Percentiles rank a stretch among this genome's conserved stretches.
Evolutionary conservation across 2,113 vertebrate species (phyloP).

Genomic region (Rhadina sibilatrix): DNA sequence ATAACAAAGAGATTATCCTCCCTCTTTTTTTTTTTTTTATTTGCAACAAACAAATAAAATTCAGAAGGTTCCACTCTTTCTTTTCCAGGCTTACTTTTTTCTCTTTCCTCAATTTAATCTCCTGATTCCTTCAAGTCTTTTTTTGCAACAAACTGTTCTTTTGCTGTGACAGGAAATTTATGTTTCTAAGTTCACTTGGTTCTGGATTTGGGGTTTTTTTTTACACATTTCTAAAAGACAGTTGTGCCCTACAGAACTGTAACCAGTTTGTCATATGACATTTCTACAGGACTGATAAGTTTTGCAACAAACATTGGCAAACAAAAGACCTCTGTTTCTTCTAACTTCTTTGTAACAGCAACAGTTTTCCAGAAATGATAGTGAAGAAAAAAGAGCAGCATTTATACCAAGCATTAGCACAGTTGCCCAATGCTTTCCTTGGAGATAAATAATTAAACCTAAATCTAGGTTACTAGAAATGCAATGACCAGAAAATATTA

Average conservation of each 20-base stretch:
- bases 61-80: background rate
- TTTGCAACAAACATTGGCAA: background rate
- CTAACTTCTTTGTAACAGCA: background rate
- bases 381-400: background rate
- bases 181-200: background rate
- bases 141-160: background rate
- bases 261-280: background rate
- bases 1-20: background rate
- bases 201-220: background rate
- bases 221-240: background rate
- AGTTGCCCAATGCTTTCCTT: background rate
- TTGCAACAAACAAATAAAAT: background rate
- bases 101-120: background rate
- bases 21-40: background rate
- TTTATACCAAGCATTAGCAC: background rate
- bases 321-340: background rate
- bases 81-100: background rate
- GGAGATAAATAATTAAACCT: conserved; percentile 69
- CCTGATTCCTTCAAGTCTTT: background rate
- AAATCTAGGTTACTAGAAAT: conserved; percentile 57
- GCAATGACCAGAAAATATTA: conserved; percentile 69
- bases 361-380: background rate
- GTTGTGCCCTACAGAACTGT: background rate
- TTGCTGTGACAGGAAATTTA: background rate
- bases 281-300: background rate